Evolutionary conservation across 2,888 invertebrate species (phyloP), one percentile per base, ranked within the genome.

Genomic region (Sinhomidia bicolor): DNA sequence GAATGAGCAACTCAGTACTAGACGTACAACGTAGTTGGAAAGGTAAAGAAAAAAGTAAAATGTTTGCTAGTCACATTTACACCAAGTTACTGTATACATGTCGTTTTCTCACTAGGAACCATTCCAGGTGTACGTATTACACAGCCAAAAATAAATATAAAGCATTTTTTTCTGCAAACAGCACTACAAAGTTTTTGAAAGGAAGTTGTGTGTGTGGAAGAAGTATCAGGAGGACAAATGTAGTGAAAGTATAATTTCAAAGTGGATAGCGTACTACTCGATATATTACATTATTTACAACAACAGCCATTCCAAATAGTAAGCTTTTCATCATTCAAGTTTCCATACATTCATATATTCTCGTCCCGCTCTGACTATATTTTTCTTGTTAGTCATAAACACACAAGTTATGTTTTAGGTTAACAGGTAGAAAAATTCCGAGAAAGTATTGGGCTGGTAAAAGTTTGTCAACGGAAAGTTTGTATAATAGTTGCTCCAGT

Each of bases 211-310:
- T 10, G 68, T 68, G 17, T 65, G 54, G 41, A 41, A 41, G n/a
- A n/a, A n/a, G n/a, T n/a, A n/a, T n/a, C 14, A 20, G 17, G 4
- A 44, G 4, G 1, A 20, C 41, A 23, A 71, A 44, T 23, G 23
- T 71, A n/a, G 41, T 23, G 17, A 44, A 71, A 71, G 41, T 10
- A 41, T 71, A 17, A 9, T 14, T 10, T 41, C 3, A 9, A 17
- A 32, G 65, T n/a, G 68, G 36, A 65, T 65, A n/a, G 65, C 2
- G 20, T 7, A n/a, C 29, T 65, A 60, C 32, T 65, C 29, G n/a
- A 65, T 32, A 44, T 20, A 71, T 20, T 71, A 44, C 29, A 71
- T 71, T 71, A 71, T 71, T 36, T 20, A 68, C 57, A 20, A 20
- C 10, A n/a, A n/a, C 68, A 65, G 62, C 32, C 17, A 65, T 68